phyloP scores from a whole-genome alignment of 2,888 invertebrate genomes.

The Thereva nobilitata region DNA sequence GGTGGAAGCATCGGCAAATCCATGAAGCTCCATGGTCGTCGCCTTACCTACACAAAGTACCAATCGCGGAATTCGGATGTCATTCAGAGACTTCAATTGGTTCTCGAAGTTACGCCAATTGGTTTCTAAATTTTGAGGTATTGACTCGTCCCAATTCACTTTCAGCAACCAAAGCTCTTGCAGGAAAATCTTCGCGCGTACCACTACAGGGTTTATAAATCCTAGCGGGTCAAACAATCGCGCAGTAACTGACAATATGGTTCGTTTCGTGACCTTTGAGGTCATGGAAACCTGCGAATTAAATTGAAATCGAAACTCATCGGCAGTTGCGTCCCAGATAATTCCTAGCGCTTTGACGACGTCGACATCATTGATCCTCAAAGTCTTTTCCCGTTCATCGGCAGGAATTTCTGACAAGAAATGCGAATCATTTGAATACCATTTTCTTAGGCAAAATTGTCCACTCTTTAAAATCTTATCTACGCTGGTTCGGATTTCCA shows the following conservation, averaged over 20 bases:
- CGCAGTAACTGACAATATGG: not conserved
- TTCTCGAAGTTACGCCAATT: not conserved
- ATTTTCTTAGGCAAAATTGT: too few species aligned
- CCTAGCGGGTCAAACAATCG: conserved; percentile 14
- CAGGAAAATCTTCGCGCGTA: not conserved
- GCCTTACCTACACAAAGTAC: not conserved
- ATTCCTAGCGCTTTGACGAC: too few species aligned
- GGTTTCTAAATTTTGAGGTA: not conserved
- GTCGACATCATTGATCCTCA: not conserved
- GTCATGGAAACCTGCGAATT: conserved; percentile 28
- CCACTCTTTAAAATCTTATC: too few species aligned
- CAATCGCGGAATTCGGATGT: not conserved
- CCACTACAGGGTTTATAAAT: not conserved
- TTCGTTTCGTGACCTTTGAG: not conserved
- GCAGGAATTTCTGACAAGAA: not conserved
- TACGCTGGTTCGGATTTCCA: too few species aligned
- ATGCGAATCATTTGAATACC: conserved; percentile 35
- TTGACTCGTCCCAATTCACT: conserved; percentile 9
- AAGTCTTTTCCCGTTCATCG: not conserved
- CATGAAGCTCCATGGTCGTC: conserved; percentile 26
- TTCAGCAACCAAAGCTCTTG: conserved; percentile 4
- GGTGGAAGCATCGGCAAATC: conserved; percentile 34
- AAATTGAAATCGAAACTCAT: too few species aligned
- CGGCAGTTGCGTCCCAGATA: too few species aligned
- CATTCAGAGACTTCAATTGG: not conserved